phyloP scores from a whole-genome alignment of 2,113 vertebrate genomes.

The Platycercus adscitus region DNA sequence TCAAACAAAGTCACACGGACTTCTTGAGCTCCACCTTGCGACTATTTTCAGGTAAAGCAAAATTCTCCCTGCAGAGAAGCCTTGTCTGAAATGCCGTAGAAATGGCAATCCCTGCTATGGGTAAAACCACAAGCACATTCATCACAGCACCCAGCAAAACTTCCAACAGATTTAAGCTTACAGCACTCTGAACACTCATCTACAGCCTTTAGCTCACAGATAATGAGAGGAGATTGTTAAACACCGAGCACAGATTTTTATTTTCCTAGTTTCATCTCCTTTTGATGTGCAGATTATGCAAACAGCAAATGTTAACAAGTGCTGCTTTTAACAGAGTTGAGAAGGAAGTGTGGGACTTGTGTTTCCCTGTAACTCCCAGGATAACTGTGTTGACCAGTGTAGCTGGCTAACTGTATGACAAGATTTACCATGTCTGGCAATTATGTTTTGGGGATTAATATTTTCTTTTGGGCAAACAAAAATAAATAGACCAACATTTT shows the following conservation, averaged over 20 bases:
- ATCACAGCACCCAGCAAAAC: neutral
- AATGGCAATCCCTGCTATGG: neutral
- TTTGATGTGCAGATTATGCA: neutral
- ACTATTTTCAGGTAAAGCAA: neutral
- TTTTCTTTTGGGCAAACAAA: neutral
- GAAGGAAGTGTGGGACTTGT: neutral
- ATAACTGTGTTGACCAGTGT: neutral
- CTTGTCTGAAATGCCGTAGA: neutral
- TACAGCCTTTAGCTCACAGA: neutral
- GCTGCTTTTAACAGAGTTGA: neutral
- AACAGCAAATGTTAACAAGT: neutral
- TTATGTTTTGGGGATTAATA: neutral
- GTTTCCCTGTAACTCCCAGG: neutral
- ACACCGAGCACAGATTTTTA: neutral
- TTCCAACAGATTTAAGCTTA: neutral
- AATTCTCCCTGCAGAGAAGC: neutral
- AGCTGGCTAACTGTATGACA: neutral
- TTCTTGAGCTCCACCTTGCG: constrained; percentile 72
- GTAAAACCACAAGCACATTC: neutral
- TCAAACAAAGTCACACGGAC: neutral
- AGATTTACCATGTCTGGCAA: neutral
- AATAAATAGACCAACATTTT: neutral
- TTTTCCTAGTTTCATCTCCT: neutral
- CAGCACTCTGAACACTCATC: neutral
- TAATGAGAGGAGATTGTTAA: neutral